Base-by-base conservation (phyloP, 2,888 invertebrate species). In the Toxonevra muliebris region DNA sequence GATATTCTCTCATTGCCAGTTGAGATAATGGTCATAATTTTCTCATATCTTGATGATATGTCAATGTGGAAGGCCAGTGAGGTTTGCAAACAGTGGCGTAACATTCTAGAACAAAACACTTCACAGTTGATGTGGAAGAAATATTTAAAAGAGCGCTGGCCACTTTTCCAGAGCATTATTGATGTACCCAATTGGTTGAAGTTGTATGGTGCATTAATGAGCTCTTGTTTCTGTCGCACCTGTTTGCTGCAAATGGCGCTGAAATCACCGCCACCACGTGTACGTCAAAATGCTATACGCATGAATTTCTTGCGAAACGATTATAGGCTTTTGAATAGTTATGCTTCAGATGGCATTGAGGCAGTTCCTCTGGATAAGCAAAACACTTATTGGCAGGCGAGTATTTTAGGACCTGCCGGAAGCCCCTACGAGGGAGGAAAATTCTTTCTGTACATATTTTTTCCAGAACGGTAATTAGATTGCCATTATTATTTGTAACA, bases 341-440 rank as follows among this genome's bases (percentile, higher is more conserved):
- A 85, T 66, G 81, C 84, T 17, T 79, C 84, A 0, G 85, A 86
- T 67, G 86, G 86, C 42, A 85, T 86, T 58, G 84, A 86, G 70
- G 86, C 86, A 12, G 80, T 86, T 67, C 85, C 85, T 5, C 68
- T 86, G 59, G 86, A 86, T 70, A 80, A 82, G 13, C 83, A 85
- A 55, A 83, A 84, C 45, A 83, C 84, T 41, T 95, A 96, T 85
- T 97, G 97, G 97, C 95, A 96, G 86, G 97, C 97, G 1, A 92
- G 93, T 65, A 94, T 97, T 77, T 91, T 93, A 30, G 97, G 97
- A 0, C 97, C 97, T 10, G 91, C 91, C 42, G 95, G 95, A 43
- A 96, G 95, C 82, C 96, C 97, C 0, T 97, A 97, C 80, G 96
- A 97, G 84, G 97, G 97, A 15, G 97, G 97, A 9, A 88, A 94